Base-by-base conservation (phyloP, 2,797 vertebrate genomes). In the Melanogrammus aeglefinus region DNA sequence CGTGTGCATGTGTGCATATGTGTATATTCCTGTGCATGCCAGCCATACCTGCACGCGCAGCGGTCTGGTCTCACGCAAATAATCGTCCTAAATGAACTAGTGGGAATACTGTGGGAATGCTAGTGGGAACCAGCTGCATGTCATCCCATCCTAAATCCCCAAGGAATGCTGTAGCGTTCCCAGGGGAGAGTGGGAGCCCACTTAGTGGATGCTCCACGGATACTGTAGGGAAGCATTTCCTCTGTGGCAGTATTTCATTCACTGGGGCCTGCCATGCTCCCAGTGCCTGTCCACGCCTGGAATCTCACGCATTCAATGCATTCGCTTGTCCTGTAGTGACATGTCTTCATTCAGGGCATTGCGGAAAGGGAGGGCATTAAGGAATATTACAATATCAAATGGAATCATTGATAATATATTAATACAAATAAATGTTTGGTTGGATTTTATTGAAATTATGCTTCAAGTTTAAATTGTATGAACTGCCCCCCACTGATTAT, bases 121-220 rank as follows among this genome's bases (percentile, higher is more conserved):
- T 80, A 74, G 86, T 83, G 84, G 33, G 66, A 39, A 73, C 78
- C 41, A 31, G 82, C 74, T 12, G 47, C 78, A 21, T 83, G 85
- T 88, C 84, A 84, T 79, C 82, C 84, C 71, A 13, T 16, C 14
- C 71, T 31, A 81, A 84, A 81, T 84, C 84, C 85, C 80, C 3
- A 18, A 75, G 85, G 86, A 88, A 83, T 73, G 78, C 77, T 82
- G 47, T 12, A 24, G 78, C 51, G 81, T 79, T 86, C 89, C 90
- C 82, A 33, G 72, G 38, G 77, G 80, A 82, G 87, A 86, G 77
- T 74, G 57, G 82, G 77, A 75, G 31, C 79, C 71, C 83, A 75
- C 80, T 86, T 79, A 3, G 79, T 85, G 85, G 86, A 86, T 82
- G 86, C 80, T 85, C 77, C 12, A 2, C 29, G 80, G 80, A 83